Evolutionary conservation across 2,113 vertebrate species (phyloP), one percentile per base, ranked within the genome.

Genomic region (Dendropsophus ebraccatus): DNA sequence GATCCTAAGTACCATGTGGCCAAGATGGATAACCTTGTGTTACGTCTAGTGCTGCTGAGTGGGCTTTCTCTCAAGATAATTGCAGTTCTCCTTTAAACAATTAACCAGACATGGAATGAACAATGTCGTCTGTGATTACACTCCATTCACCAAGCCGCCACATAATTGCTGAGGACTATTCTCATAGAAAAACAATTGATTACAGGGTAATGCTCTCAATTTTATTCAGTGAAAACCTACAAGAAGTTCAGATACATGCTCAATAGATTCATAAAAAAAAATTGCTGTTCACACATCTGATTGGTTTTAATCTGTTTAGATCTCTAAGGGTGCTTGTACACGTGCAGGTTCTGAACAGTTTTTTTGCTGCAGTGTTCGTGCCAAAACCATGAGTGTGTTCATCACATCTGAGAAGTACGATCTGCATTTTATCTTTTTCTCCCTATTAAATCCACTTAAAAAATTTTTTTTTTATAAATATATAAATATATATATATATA

Each of bases 101-200:
- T 77, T 50, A 77, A 35, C 12, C 49, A n/a, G 28, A 25, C 28
- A 5, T 77, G 49, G 45, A n/a, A 35, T 56, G 16, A 30, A 56
- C 28, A 54, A 49, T 50, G 74, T 41, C 75, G 35, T 56, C 50
- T 54, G 49, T 77, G 50, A 54, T 77, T 54, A 32, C 75, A 12
- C 28, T 2, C 41, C 50, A 77, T 32, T 35, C 49, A 35, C 30
- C 35, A 52, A 76, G 41, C 41, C 14, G 41, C n/a, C 4, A 41
- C 47, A 32, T 76, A 76, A 76, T 77, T 76, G 30, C 41, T 1
- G 14, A 35, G 49, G 50, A 21, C 17, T 17, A 1, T 77, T 77
- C 75, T 21, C 49, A 30, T 28, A 52, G 47, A 76, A 75, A 52
- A 52, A 50, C 73, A 76, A 52, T 13, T 32, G 75, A 77, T 54